Base-by-base conservation (phyloP, 2,113 vertebrate genomes). In the Blennius ocellaris region DNA sequence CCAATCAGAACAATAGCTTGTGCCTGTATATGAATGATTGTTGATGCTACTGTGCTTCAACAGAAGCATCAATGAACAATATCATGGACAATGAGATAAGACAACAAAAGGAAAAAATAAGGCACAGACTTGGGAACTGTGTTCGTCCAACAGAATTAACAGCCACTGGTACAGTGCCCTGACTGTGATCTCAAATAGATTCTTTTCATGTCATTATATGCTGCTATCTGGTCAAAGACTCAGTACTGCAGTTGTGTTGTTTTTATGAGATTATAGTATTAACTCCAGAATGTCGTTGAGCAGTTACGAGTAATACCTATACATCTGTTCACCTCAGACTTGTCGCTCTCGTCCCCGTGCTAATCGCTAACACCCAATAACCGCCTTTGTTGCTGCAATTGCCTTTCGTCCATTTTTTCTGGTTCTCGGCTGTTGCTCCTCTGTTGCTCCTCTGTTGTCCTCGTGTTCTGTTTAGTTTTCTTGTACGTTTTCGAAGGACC, bases 321-420 rank as follows among this genome's bases (percentile, higher is more conserved):
- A 55, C 6, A 40, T 30, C 2, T 30, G n/a, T 40, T 12, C 40
- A 48, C 5, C 17, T 41, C 17, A 56, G 51, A 7, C 14, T 1
- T 30, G 7, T 17, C 8, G 50, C 44, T 69, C 44, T 15, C 21
- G 54, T 50, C 49, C 48, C 37, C 6, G 10, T 14, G 16, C 10
- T 49, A 68, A 76, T 68, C 64, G 49, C 38, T n/a, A 44, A 57
- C 15, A 58, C 63, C 74, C 58, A 56, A 44, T 57, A 37, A n/a
- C 37, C 8, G 37, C 16, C 40, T 69, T 37, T 61, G 17, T 62
- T 69, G 53, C 56, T 37, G 14, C 44, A 50, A 3, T 39, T 51
- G 17, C 9, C 15, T 62, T 45, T 48, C 37, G 62, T 5, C 47
- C 8, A 11, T n/a, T 64, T 39, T 2, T 15, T 30, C 12, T 59